These are phyloP conservation scores for Drosophila cognata DNA, from an alignment of 2,888 invertebrate genomes.

Conservation along the genomic window DNA sequence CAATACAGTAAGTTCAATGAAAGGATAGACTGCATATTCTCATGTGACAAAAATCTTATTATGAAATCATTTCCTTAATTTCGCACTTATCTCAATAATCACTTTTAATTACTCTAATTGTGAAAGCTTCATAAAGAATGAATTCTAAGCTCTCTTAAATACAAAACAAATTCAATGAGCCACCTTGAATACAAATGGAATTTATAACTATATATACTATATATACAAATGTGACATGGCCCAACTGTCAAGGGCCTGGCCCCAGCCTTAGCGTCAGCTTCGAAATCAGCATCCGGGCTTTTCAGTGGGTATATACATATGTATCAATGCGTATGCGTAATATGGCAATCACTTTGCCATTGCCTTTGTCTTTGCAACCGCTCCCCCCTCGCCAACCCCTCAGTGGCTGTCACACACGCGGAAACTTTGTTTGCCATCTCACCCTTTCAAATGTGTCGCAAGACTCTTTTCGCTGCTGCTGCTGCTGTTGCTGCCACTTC, in stretches of 20 bases:
- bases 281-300: background rate
- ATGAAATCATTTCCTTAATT: background rate
- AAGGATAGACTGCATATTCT: background rate
- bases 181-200: background rate
- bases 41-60: background rate
- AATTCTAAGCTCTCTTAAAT: background rate
- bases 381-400: background rate
- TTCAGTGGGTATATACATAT: slow-evolving; percentile 2
- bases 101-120: background rate
- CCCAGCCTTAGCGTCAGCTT: background rate
- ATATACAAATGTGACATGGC: background rate
- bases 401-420: slow-evolving; percentile 30
- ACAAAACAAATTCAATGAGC: background rate
- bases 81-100: background rate
- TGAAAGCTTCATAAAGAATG: background rate
- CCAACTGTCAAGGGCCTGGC: background rate
- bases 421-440: slow-evolving; percentile 48
- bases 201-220: background rate
- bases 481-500: slow-evolving; percentile 31
- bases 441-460: slow-evolving; percentile 14
- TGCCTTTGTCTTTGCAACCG: slow-evolving; percentile 6
- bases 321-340: slow-evolving; percentile 68
- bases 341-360: slow-evolving; percentile 59
- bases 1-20: background rate
- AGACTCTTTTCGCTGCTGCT: slow-evolving; percentile 1